These are phyloP conservation scores for Epinotia ramella DNA, from an alignment of 2,888 invertebrate species.

Conservation along the genomic window DNA sequence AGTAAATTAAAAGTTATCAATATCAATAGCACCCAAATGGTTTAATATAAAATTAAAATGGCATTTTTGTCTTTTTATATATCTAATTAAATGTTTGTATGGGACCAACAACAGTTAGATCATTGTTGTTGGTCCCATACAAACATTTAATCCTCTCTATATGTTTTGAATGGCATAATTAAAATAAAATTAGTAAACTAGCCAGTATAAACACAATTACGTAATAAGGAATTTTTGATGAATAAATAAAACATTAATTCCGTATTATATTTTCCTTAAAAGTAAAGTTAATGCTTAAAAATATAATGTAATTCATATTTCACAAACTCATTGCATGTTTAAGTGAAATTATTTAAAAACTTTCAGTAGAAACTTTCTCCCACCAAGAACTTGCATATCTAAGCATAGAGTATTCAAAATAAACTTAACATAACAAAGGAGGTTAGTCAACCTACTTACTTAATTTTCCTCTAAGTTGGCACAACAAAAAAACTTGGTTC, in stretches of 20 bases:
- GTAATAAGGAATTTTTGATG: neutral
- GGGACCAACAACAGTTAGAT: no score
- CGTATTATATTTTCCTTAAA: neutral
- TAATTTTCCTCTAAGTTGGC: constrained; percentile 11
- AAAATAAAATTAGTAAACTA: no score
- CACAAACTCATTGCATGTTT: neutral
- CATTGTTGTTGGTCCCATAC: no score
- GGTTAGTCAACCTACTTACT: constrained; percentile 20
- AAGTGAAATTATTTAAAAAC: neutral
- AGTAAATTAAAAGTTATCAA: no score
- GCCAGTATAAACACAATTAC: neutral
- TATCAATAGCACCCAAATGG: no score
- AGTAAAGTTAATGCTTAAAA: no score
- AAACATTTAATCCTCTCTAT: no score
- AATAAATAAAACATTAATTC: neutral
- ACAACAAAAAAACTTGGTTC: constrained; percentile 4
- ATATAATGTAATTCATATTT: no score
- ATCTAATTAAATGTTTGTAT: no score
- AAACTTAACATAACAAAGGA: constrained; percentile 3
- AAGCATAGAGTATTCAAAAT: constrained; percentile 5
- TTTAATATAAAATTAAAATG: no score
- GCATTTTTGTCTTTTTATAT: no score
- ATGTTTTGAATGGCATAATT: no score
- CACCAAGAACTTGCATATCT: neutral
- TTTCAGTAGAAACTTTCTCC: neutral